Conservation (phyloP, 2,888 invertebrate genomes). For the Drosophila atripex region DNA sequence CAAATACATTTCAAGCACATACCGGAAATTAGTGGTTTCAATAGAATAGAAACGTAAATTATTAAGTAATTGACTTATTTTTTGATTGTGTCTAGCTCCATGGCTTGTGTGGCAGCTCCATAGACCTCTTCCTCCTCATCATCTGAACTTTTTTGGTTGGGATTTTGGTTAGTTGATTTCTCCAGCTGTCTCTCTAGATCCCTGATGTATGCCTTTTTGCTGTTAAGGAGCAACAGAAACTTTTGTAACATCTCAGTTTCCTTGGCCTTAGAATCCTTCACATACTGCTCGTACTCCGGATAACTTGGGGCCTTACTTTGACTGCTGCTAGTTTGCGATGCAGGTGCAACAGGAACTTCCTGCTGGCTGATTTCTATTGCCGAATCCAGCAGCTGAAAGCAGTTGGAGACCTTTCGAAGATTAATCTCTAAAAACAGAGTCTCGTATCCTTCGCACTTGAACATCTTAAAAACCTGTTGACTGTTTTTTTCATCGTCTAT, state of each 20-base stretch:
- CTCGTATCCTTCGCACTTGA: conserved; percentile 67
- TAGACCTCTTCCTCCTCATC: conserved; percentile 39
- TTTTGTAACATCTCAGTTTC: conserved; percentile 68
- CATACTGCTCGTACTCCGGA: conserved; percentile 59
- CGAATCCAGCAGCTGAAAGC: conserved; percentile 52
- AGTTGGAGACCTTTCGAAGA: conserved; percentile 46
- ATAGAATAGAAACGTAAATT: too few species aligned
- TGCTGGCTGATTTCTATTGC: conserved; percentile 53
- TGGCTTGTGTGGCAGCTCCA: conserved; percentile 44
- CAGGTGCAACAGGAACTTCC: conserved; percentile 8
- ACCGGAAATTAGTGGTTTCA: conserved; percentile 10
- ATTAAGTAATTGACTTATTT: background rate
- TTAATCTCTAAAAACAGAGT: conserved; percentile 65
- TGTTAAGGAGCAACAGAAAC: conserved; percentile 72
- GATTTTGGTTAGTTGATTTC: background rate
- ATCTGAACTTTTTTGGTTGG: background rate
- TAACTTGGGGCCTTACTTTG: conserved; percentile 21
- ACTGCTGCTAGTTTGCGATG: background rate
- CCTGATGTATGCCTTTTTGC: conserved; percentile 75
- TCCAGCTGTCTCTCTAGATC: conserved; percentile 59
- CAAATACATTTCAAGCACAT: conserved; percentile 47
- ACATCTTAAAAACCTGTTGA: conserved; percentile 55
- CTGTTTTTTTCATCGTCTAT: conserved; percentile 47
- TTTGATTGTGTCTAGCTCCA: conserved; percentile 14
- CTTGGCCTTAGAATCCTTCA: conserved; percentile 53